Percentiles rank a stretch among this genome's conserved stretches.
phyloP scores from a whole-genome alignment of 2,888 invertebrate species.

The Plagodis dolabraria region DNA sequence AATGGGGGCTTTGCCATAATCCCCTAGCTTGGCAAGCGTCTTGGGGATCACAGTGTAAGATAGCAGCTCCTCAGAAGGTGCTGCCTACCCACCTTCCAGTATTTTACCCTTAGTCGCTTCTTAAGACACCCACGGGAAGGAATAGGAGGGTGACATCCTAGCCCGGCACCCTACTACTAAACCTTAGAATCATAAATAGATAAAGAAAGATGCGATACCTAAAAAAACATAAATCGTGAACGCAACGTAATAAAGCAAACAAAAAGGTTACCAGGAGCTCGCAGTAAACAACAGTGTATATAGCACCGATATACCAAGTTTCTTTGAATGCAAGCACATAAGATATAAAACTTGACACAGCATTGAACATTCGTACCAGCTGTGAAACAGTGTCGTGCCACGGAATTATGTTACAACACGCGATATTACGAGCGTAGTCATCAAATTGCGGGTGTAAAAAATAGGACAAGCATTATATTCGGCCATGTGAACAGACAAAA shows the following conservation, averaged over 20 bases:
- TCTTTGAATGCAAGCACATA: slow-evolving; percentile 34
- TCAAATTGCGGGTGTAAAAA: slow-evolving; percentile 41
- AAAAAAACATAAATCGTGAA: not conserved
- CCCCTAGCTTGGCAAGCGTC: not conserved
- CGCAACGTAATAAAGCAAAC: slow-evolving; percentile 20
- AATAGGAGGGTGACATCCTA: no score
- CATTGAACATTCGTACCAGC: slow-evolving; percentile 37
- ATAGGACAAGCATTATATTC: slow-evolving; percentile 39
- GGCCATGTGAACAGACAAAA: slow-evolving; percentile 35
- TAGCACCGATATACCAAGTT: slow-evolving; percentile 21
- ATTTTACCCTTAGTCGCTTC: no score
- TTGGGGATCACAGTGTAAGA: no score
- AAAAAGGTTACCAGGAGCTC: slow-evolving; percentile 16
- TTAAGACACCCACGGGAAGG: no score
- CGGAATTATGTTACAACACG: slow-evolving; percentile 40
- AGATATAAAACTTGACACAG: slow-evolving; percentile 37
- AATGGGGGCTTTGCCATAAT: not conserved
- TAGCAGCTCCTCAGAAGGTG: no score
- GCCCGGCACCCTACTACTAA: no score
- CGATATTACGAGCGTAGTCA: slow-evolving; percentile 41
- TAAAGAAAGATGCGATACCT: no score
- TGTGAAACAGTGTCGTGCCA: slow-evolving; percentile 36
- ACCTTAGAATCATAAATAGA: no score
- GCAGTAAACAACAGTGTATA: slow-evolving; percentile 25
- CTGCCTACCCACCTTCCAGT: no score